Evolutionary conservation across 2,797 vertebrate species (phyloP).

Genomic region (Chelonia mydas): DNA sequence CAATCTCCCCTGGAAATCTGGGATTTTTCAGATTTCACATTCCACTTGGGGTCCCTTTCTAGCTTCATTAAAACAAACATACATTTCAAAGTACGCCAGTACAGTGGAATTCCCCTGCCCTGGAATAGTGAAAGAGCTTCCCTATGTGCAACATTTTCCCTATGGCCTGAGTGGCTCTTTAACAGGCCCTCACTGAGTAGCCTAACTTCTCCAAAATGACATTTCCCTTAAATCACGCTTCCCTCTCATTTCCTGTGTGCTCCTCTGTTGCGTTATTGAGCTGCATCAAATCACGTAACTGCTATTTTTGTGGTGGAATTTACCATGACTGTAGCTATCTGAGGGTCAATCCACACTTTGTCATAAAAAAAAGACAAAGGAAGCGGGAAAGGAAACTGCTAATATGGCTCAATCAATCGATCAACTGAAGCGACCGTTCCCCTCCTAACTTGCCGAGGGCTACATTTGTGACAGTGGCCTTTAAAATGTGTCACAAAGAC

Average conservation of each 20-base stretch:
- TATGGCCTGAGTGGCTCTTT: background rate
- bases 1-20: background rate
- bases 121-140: background rate
- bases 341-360: background rate
- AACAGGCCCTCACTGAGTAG: background rate
- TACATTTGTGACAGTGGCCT: background rate
- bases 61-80: background rate
- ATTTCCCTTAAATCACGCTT: background rate
- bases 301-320: background rate
- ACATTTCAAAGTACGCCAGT: background rate
- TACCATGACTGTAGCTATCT: background rate
- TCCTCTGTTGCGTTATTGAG: background rate
- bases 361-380: background rate
- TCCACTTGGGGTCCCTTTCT: background rate
- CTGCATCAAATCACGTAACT: background rate
- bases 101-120: background rate
- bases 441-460: background rate
- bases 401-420: background rate
- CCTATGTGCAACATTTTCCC: background rate
- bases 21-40: background rate
- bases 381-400: background rate
- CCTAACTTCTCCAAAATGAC: background rate
- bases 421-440: background rate
- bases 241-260: background rate
- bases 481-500: background rate